These are phyloP conservation scores for Falco cherrug DNA, from an alignment of 2,797 vertebrate species.

Conservation along the genomic window DNA sequence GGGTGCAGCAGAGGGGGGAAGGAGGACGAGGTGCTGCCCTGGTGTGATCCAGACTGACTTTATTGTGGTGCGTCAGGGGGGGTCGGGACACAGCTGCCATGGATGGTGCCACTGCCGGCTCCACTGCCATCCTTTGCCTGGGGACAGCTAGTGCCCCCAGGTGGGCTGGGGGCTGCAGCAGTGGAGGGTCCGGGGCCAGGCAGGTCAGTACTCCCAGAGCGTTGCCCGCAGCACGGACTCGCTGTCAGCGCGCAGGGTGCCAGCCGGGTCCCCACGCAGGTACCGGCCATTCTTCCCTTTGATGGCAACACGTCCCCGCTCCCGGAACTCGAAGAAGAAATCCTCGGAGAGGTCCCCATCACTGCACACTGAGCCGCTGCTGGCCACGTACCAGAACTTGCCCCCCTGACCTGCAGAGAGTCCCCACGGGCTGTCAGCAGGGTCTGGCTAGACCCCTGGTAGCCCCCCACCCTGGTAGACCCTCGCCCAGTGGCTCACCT, in stretches of 20 bases:
- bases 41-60: neutral
- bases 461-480: fast-evolving
- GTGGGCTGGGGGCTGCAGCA: fast-evolving
- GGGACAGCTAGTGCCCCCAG: neutral
- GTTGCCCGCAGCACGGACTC: constrained; percentile 80
- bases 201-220: constrained; percentile 91
- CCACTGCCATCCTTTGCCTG: neutral
- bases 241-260: constrained; percentile 89
- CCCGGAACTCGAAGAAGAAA: constrained; percentile 90
- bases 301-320: constrained; percentile 89
- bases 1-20: fast-evolving
- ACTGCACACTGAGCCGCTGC: constrained; percentile 86
- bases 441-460: neutral
- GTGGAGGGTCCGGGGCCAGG: fast-evolving
- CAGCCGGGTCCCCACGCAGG: constrained; percentile 90
- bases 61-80: neutral
- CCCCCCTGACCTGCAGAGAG: constrained; percentile 81
- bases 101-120: neutral
- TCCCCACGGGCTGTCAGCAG: fast-evolving
- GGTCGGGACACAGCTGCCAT: fast-evolving
- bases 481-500: constrained; percentile 73
- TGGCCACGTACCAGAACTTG: constrained; percentile 92
- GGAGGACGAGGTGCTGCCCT: fast-evolving
- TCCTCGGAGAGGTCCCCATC: constrained; percentile 91
- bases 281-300: constrained; percentile 88